phyloP scores from a whole-genome alignment of 30 jellyfish, hydroid and myxozoan genomes.

The Hydractinia symbiolongicarpus region DNA sequence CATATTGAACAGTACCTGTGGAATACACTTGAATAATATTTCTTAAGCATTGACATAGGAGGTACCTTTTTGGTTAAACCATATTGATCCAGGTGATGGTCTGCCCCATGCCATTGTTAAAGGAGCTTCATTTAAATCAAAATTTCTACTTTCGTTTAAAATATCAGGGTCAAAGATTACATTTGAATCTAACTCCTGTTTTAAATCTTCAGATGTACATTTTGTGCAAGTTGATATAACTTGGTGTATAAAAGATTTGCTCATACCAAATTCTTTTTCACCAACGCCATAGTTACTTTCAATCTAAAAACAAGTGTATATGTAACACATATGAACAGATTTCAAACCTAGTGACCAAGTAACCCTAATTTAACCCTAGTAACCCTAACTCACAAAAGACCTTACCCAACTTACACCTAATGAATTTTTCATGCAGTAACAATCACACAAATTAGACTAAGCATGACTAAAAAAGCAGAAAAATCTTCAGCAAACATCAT shows the following conservation, averaged over 20 bases:
- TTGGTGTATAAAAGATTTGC: background rate
- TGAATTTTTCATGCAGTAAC: too few species aligned
- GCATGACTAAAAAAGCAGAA: too few species aligned
- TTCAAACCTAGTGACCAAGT: background rate
- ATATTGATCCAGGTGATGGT: background rate
- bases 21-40: too few species aligned
- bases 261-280: slow-evolving; percentile 14
- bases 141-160: background rate
- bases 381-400: background rate
- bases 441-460: too few species aligned
- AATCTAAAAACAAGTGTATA: background rate
- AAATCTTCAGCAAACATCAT: too few species aligned
- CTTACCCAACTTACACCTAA: background rate
- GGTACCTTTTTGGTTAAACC: slow-evolving; percentile 14
- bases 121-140: slow-evolving; percentile 7
- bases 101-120: background rate
- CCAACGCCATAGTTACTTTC: slow-evolving; percentile 8
- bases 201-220: background rate
- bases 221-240: background rate
- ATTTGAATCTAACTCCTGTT: background rate
- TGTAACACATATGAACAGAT: background rate
- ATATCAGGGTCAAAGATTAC: background rate
- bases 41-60: background rate
- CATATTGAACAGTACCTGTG: too few species aligned
- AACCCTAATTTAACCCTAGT: background rate